phyloP scores from a whole-genome alignment of 2,113 vertebrate species.

The Melanocharis versteri region DNA sequence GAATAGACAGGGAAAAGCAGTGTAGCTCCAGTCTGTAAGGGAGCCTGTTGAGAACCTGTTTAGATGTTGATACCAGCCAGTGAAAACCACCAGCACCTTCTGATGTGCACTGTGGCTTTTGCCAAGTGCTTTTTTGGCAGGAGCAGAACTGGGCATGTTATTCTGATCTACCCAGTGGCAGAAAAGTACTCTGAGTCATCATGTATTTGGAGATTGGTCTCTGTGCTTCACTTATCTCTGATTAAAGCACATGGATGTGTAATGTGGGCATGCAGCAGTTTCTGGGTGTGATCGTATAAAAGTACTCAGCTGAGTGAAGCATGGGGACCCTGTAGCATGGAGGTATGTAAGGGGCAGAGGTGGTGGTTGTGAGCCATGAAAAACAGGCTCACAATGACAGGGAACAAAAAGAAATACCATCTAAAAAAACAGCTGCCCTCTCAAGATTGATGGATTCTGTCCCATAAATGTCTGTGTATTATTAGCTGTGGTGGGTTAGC shows the following conservation, averaged over 20 bases:
- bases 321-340: neutral
- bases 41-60: neutral
- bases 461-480: neutral
- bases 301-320: neutral
- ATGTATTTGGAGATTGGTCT: neutral
- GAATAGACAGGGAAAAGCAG: neutral
- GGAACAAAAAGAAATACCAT: neutral
- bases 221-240: neutral
- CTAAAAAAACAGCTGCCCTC: neutral
- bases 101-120: neutral
- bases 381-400: neutral
- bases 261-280: neutral
- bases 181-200: conserved; percentile 36
- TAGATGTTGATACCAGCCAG: neutral
- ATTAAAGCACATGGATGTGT: neutral
- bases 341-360: neutral
- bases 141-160: neutral
- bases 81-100: neutral
- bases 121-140: conserved; percentile 2
- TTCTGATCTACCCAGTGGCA: neutral
- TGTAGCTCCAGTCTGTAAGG: neutral
- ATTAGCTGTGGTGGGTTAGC: neutral
- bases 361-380: neutral
- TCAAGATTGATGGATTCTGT: neutral
- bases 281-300: conserved; percentile 8